Base-by-base conservation (phyloP, 64 coral and sea anemone genomes). In the Dendronephthya gigantea region DNA sequence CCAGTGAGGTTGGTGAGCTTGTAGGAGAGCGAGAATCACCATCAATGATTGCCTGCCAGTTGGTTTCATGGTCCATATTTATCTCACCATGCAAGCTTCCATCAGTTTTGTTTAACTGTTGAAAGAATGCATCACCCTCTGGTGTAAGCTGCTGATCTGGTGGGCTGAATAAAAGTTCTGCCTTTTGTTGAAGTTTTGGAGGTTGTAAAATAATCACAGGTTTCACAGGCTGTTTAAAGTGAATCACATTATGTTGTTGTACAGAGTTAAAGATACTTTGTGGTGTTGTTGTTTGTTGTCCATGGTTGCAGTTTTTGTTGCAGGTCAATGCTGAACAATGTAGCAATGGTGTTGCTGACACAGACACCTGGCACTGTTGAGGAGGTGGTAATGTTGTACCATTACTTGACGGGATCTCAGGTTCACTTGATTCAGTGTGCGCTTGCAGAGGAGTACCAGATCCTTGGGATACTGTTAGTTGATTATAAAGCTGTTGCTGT, bases 191-290 rank as follows among this genome's bases (percentile, higher is more conserved):
- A 28, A 33, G 72, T 79, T 79, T 79, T 79, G 72, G 72, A 5
- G 72, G 72, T 39, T 79, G 72, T 2, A 79, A 29, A 1, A 79
- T 79, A 79, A 79, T 79, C 30, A 79, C 72, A 15, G 72, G 72
- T 35, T 79, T 79, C 7, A 79, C 72, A 34, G 72, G 72, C 36
- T 79, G 72, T 35, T 79, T 79, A 29, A 79, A 79, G 36, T 79
- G 72, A 79, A 79, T 79, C 72, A 79, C 72, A 79, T 79, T 79
- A 9, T 79, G 72, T 39, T 79, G 72, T 79, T 79, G 72, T 16
- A 79, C 72, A 15, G 72, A 79, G 72, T 79, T 79, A 16, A 79
- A 15, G 36, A 33, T 10, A 19, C 8, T 79, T 39, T 29, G 19
- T 19, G 68, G 30, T 12, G 68, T 74, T 29, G 72, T 12, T 39